Conservation (phyloP, 2,113 vertebrate species). For the Rissa tridactyla region DNA sequence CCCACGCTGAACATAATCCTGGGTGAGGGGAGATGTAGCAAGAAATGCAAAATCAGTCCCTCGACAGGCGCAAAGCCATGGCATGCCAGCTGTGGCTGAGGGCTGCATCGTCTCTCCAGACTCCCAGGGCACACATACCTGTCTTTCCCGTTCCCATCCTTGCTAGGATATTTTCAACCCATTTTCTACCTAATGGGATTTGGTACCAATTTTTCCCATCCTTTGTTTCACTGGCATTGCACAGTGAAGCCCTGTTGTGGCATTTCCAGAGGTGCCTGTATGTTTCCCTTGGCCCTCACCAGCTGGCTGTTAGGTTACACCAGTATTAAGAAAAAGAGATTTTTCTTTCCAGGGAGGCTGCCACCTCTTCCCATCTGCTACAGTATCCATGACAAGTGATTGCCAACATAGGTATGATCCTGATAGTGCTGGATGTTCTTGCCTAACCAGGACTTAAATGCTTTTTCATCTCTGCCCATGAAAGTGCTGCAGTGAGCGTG, state of each 20-base stretch:
- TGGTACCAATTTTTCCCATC: background rate
- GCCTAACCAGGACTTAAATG: background rate
- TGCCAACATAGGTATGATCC: background rate
- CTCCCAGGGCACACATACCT: background rate
- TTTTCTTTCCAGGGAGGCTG: background rate
- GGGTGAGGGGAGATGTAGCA: background rate
- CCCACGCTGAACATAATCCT: background rate
- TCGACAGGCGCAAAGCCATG: background rate
- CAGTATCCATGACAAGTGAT: background rate
- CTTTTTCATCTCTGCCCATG: background rate
- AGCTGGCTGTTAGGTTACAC: background rate
- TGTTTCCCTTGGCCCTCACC: background rate
- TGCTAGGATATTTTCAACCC: background rate
- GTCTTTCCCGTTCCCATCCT: background rate
- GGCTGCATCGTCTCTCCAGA: background rate
- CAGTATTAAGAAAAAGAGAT: background rate
- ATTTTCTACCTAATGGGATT: background rate
- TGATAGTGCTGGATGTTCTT: background rate
- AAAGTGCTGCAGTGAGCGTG: background rate
- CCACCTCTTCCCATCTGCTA: background rate
- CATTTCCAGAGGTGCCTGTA: background rate
- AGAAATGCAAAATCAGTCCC: background rate
- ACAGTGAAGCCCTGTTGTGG: background rate
- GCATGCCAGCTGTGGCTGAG: accelerated
- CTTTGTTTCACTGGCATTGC: background rate